phyloP scores from a whole-genome alignment of 2,113 vertebrate species.

The Siniperca knerii region DNA sequence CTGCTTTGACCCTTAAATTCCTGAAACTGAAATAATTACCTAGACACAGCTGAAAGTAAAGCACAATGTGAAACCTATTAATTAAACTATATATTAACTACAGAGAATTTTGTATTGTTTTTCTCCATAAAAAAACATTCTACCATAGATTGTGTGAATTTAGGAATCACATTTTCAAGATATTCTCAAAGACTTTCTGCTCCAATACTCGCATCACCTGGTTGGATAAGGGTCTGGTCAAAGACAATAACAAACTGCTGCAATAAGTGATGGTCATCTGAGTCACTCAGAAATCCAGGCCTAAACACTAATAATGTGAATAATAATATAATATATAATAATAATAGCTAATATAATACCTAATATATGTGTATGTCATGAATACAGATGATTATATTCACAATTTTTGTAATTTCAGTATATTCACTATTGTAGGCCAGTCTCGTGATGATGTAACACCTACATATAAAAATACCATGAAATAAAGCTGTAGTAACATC shows the following conservation, averaged over 20 bases:
- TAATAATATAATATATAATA: neutral
- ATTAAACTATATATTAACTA: neutral
- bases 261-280: neutral
- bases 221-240: neutral
- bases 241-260: neutral
- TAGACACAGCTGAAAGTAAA: neutral
- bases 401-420: neutral
- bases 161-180: neutral
- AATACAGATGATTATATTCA: neutral
- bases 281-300: neutral
- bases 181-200: neutral
- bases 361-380: neutral
- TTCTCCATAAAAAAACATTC: neutral
- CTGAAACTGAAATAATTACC: constrained; percentile 32
- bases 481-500: neutral
- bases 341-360: neutral
- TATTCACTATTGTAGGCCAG: neutral
- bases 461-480: neutral
- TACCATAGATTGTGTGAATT: neutral
- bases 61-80: neutral
- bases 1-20: constrained; percentile 19
- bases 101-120: neutral
- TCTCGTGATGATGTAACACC: neutral
- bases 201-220: constrained; percentile 50
- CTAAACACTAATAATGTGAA: neutral